Evolutionary conservation across 2,113 vertebrate genomes (phyloP), one percentile per base, ranked within the genome.

Genomic region (Camarhynchus parvulus): DNA sequence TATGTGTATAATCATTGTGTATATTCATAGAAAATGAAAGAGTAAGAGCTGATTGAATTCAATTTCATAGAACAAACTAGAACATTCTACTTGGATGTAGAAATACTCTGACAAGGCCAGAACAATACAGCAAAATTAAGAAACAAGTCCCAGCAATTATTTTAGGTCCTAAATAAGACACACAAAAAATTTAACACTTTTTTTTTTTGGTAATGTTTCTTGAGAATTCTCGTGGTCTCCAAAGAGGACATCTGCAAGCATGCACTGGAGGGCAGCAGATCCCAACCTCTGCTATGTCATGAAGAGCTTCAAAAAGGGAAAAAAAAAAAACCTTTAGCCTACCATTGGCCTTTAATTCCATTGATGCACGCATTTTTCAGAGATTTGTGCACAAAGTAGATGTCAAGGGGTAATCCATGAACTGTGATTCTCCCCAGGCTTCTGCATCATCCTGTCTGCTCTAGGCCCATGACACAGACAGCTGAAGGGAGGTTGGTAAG

Each of bases 201-300:
- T 59, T 75, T 7, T 31, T 24, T 42, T 41, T 77, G 50, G 28
- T 27, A 18, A 15, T 11, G 15, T 7, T 25, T 62, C 39, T 46
- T 42, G 33, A 59, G 64, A 78, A 84, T 62, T 74, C 52, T 59
- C 1, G 0, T 25, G 5, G 28, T 49, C 12, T 55, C 33, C 41
- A 55, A 24, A 67, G 39, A 53, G 31, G 53, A 52, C 35, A 15
- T 76, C 46, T 70, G 23, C 44, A 39, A 61, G n/a, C 61, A 49
- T 11, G 73, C 94, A 92, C 77, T 14, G 70, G 92, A 96, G 92
- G 88, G 96, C 94, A 96, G 94, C 64, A 92, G 67, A 87, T 91
- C 74, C 80, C 91, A 86, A 59, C 37, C 28, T 46, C 73, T 79
- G 31, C 52, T 7, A 0, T 27, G 28, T 23, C 55, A 28, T 17